A percentile compares a stretch with the other conserved stretches of the same genome.
Evolutionary conservation across 2,113 vertebrate species (phyloP).

Genomic region (Syngnathus scovelli): DNA sequence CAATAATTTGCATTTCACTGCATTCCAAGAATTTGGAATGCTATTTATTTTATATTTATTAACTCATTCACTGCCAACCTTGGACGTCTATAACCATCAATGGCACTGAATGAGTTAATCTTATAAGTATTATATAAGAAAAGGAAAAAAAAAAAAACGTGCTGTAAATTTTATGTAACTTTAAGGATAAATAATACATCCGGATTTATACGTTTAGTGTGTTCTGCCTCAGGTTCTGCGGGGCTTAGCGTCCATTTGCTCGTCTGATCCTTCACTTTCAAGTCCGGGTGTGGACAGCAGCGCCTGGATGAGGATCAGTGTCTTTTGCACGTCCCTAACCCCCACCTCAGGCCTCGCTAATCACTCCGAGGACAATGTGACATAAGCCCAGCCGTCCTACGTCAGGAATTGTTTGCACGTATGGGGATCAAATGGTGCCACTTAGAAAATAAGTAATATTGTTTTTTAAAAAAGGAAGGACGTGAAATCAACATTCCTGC

Average conservation of each 20-base stretch:
- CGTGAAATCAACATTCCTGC: neutral
- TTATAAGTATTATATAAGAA: too few relatives aligned
- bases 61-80: too few relatives aligned
- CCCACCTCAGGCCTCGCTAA: constrained; percentile 28
- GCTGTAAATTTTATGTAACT: too few relatives aligned
- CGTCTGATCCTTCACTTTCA: neutral
- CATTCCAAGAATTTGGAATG: too few relatives aligned
- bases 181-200: too few relatives aligned
- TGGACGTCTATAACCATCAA: too few relatives aligned
- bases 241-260: constrained; percentile 27
- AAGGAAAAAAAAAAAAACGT: too few relatives aligned
- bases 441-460: neutral
- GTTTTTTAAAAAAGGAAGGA: neutral
- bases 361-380: constrained; percentile 4
- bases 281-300: constrained; percentile 32
- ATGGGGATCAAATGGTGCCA: neutral
- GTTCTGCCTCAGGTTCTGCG: constrained; percentile 2
- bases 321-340: constrained; percentile 15
- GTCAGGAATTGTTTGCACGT: neutral
- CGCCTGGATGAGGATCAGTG: constrained; percentile 6
- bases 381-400: neutral
- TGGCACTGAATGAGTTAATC: too few relatives aligned
- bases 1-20: too few relatives aligned
- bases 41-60: too few relatives aligned
- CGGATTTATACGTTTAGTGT: neutral